phyloP scores from a whole-genome alignment of 2,888 invertebrate genomes.

The Drosophila stalkeri region DNA sequence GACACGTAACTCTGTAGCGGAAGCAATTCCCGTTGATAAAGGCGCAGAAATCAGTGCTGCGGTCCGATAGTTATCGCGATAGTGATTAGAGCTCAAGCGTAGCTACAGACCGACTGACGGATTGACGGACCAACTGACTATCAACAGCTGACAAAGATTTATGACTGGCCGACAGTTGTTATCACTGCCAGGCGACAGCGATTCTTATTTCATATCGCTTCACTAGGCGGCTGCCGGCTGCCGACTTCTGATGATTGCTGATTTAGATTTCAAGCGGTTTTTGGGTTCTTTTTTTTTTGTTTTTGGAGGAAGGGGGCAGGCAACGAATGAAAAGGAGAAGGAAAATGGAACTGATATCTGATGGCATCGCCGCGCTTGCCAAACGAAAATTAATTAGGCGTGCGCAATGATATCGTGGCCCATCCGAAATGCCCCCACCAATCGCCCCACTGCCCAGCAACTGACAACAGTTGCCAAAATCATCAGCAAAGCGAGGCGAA shows the following conservation, averaged over 20 bases:
- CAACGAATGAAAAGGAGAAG: not conserved
- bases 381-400: slow-evolving; percentile 63
- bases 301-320: slow-evolving; percentile 8
- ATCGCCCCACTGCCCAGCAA: not conserved
- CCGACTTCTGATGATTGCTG: slow-evolving; percentile 46
- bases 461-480: slow-evolving; percentile 52
- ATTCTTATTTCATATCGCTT: slow-evolving; percentile 52
- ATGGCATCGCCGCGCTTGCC: slow-evolving; percentile 48
- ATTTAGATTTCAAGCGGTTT: slow-evolving; percentile 49
- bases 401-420: slow-evolving; percentile 50
- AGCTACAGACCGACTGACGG: slow-evolving; percentile 32
- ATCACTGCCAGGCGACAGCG: slow-evolving; percentile 54
- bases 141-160: slow-evolving; percentile 28
- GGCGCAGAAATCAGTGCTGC: slow-evolving; percentile 46
- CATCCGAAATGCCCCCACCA: not conserved
- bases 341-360: slow-evolving; percentile 59
- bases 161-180: slow-evolving; percentile 21
- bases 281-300: not conserved
- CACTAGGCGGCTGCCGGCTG: slow-evolving; percentile 20
- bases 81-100: slow-evolving; percentile 40
- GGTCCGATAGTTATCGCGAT: slow-evolving; percentile 56
- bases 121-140: slow-evolving; percentile 70
- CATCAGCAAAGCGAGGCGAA: slow-evolving; percentile 52
- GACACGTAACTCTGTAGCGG: slow-evolving; percentile 23
- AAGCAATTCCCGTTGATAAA: slow-evolving; percentile 46